Base-by-base conservation (phyloP, 2,113 vertebrate genomes). In the Nestor notabilis region DNA sequence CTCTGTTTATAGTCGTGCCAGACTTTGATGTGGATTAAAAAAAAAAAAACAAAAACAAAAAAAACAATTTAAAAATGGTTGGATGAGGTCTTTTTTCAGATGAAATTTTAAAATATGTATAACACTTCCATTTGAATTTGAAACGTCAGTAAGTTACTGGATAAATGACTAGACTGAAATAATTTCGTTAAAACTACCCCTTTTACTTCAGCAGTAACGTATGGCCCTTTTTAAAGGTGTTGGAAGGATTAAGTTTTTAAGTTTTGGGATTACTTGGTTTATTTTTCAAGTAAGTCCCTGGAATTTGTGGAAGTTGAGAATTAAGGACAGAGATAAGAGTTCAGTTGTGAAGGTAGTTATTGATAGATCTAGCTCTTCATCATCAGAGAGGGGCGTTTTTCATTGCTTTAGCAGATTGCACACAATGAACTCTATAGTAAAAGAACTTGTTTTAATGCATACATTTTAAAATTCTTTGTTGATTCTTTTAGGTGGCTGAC, bases 171-270 rank as follows among this genome's bases (percentile, higher is more conserved):
- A 58, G 35, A 53, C 14, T 49, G 43, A 84, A 71, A 56, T 37
- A 72, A 33, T 23, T 5, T 21, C 28, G 7, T 35, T 64, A 3
- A 35, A 37, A 64, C 31, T 29, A 0, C 0, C 0, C 6, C 7
- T 79, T 78, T 86, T 7, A 9, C 52, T 80, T 63, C 37, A 35
- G 11, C n/a, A 49, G 18, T 53, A 27, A 43, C 8, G 7, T 39
- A 10, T 83, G 25, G 23, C 14, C 12, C 9, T 82, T 72, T 60
- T 61, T 69, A 35, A 76, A 80, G n/a, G 21, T 35, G 21, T 5
- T 55, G 1, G 24, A 77, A 74, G 39, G 11, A 27, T 64, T 72
- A 37, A 64, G 25, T 12, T 86, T 75, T 70, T 17, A 19, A 33
- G 56, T 39, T 77, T 92, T 31, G 27, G 14, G 1, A 2, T 89